Evolutionary conservation across 2,888 invertebrate species (phyloP).

Genomic region (Mimachlamys varia): DNA sequence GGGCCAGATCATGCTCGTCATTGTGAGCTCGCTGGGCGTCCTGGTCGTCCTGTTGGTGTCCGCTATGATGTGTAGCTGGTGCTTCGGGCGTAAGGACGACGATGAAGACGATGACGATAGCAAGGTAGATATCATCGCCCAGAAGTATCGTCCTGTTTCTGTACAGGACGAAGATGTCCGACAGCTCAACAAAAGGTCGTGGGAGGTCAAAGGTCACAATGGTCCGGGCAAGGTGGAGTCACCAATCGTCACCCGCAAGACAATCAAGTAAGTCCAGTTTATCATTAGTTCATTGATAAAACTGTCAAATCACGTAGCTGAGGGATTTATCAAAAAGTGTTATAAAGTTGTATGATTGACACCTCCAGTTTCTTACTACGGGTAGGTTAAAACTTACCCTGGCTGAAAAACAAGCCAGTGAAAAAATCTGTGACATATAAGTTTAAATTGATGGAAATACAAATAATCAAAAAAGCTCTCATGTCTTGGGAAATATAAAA

Average conservation of each 20-base stretch:
- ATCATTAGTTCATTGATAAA: neutral
- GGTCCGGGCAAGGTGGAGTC: neutral
- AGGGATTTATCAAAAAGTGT: too few species aligned
- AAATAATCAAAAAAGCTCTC: too few species aligned
- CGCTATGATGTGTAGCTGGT: constrained; percentile 46
- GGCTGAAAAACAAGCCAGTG: too few species aligned
- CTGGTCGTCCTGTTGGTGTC: constrained; percentile 43
- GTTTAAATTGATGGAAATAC: too few species aligned
- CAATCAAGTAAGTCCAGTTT: constrained; percentile 1
- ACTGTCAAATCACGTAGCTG: neutral
- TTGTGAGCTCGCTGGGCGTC: constrained; percentile 40
- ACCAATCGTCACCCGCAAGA: constrained; percentile 7
- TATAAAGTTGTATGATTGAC: too few species aligned
- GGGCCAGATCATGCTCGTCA: constrained; percentile 39
- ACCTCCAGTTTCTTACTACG: too few species aligned
- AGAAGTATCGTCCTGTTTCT: constrained; percentile 42
- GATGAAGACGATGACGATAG: constrained; percentile 44
- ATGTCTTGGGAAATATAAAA: too few species aligned
- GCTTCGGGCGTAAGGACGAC: constrained; percentile 42
- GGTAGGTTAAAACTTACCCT: too few species aligned
- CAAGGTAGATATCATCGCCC: constrained; percentile 17
- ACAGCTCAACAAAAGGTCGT: constrained; percentile 47
- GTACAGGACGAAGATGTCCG: constrained; percentile 42
- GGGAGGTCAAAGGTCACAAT: constrained; percentile 46
- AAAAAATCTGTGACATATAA: too few species aligned